Evolutionary conservation across 2,113 vertebrate species (phyloP).

Genomic region (Atherinomorus stipes): DNA sequence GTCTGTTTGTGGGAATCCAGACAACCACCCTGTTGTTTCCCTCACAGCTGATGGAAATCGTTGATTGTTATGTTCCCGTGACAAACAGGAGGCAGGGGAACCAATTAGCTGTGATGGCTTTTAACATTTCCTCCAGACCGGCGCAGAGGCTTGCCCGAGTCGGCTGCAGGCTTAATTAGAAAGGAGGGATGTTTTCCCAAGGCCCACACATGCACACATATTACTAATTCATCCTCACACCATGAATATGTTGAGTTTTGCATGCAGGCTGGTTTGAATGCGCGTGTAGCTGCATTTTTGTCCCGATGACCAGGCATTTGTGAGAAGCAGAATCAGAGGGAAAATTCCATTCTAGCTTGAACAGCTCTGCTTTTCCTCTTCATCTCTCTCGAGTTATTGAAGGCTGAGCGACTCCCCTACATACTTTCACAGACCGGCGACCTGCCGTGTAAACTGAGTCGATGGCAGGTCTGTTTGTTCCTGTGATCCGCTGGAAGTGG

Average conservation of each 20-base stretch:
- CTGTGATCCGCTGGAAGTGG: slow-evolving; percentile 15
- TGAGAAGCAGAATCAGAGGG: too few relatives aligned
- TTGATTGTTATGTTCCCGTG: slow-evolving; percentile 61
- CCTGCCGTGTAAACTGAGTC: too few relatives aligned
- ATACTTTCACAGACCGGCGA: too few relatives aligned
- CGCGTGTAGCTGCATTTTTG: slow-evolving; percentile 6
- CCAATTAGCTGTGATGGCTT: slow-evolving; percentile 73
- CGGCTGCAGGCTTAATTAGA: slow-evolving; percentile 70
- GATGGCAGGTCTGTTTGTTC: slow-evolving; percentile 21
- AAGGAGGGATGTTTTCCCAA: slow-evolving; percentile 63
- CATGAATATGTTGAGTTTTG: slow-evolving; percentile 53
- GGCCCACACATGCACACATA: slow-evolving; percentile 56
- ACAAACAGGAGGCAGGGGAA: slow-evolving; percentile 78
- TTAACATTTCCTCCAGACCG: slow-evolving; percentile 66
- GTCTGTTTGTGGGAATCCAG: slow-evolving; percentile 39
- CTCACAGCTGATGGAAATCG: slow-evolving; percentile 47
- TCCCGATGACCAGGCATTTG: not conserved
- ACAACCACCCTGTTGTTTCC: slow-evolving; percentile 55
- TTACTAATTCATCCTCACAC: slow-evolving; percentile 66
- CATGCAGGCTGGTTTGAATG: slow-evolving; percentile 17
- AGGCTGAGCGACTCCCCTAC: slow-evolving; percentile 1
- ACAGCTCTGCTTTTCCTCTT: not conserved
- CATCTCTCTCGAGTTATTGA: not conserved
- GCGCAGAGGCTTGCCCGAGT: slow-evolving; percentile 30
- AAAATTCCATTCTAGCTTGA: not conserved